Percentiles rank a stretch among this genome's conserved stretches.
Conservation (phyloP, 2,797 vertebrate species). For the Diceros bicornis region DNA sequence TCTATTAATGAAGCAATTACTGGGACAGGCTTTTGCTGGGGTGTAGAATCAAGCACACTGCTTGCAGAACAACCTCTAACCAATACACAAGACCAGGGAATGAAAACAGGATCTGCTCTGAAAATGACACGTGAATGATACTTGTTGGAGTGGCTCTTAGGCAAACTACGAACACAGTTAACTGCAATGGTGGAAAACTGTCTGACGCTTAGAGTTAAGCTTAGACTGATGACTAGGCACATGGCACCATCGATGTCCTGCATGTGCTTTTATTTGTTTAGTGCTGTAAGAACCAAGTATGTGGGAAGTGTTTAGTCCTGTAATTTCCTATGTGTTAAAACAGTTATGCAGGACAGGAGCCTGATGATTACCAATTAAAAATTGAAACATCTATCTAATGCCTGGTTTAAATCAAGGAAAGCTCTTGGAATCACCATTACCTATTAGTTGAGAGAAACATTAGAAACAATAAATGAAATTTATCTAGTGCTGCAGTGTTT, state of each 20-base stretch:
- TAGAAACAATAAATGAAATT: not conserved
- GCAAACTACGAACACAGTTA: not conserved
- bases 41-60: not conserved
- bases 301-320: not conserved
- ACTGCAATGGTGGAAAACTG: not conserved
- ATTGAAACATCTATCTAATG: not conserved
- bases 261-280: not conserved
- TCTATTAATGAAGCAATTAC: constrained; percentile 70
- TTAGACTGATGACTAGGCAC: too few species aligned
- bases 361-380: not conserved
- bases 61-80: not conserved
- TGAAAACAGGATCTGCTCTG: not conserved
- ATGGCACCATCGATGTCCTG: fast-evolving
- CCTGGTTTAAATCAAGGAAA: not conserved
- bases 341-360: not conserved
- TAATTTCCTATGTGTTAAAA: not conserved
- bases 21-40: not conserved
- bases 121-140: not conserved
- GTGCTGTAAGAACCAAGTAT: not conserved
- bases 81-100: not conserved
- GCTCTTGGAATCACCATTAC: not conserved
- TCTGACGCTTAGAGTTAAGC: not conserved
- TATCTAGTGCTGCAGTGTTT: not conserved
- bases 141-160: not conserved
- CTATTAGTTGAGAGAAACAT: not conserved